These are phyloP conservation scores for Bagarius yarrelli DNA, from an alignment of 2,113 vertebrate genomes.

Conservation along the genomic window DNA sequence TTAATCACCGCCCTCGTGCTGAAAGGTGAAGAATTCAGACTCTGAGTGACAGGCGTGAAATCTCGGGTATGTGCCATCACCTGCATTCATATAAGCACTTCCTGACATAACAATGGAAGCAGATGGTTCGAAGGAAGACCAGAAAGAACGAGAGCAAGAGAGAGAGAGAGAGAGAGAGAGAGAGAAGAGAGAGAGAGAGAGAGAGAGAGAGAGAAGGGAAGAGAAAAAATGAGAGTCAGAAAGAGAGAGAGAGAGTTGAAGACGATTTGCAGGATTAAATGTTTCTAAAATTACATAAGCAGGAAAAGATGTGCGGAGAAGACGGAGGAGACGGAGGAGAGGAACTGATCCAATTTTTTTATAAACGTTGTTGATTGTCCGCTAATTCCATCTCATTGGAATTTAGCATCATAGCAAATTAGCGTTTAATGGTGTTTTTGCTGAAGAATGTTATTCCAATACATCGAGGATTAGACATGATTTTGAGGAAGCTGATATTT, in stretches of 20 bases:
- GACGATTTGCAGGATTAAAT: not conserved
- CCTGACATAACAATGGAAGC: not conserved
- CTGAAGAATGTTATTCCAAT: too few relatives aligned
- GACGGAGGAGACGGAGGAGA: too few relatives aligned
- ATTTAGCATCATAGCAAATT: not conserved
- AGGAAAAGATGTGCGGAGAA: not conserved
- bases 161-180: constrained; percentile 3
- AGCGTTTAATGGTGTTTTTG: not conserved
- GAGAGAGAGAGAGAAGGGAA: not conserved
- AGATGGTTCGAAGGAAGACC: not conserved
- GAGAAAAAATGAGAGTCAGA: too few relatives aligned
- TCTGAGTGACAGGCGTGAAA: constrained; percentile 53
- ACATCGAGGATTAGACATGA: not conserved
- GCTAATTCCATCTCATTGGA: not conserved
- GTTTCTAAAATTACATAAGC: not conserved
- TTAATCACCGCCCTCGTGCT: constrained; percentile 1
- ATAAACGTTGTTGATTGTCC: too few relatives aligned
- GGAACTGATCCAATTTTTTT: too few relatives aligned
- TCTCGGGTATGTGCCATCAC: constrained; percentile 43
- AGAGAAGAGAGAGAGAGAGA: not conserved
- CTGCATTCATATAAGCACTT: constrained; percentile 48
- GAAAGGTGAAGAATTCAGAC: not conserved
- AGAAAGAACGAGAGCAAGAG: not conserved
- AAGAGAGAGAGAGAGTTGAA: not conserved
- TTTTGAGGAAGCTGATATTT: not conserved